A percentile compares a stretch with the other conserved stretches of the same genome.
phyloP scores from a whole-genome alignment of 2,797 vertebrate species.

The Anolis apletophallus region DNA sequence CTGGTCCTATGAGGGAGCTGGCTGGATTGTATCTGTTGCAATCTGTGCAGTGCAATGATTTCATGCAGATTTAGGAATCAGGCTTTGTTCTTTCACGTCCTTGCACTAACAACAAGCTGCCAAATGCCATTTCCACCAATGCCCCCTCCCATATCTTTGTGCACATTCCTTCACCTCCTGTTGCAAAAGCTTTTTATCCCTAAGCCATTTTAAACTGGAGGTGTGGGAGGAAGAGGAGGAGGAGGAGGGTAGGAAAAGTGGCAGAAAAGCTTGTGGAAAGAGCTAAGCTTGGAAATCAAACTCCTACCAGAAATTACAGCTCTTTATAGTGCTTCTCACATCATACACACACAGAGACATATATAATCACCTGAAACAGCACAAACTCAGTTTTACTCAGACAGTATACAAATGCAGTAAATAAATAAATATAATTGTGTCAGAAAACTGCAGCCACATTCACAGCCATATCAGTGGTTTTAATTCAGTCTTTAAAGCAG shows the following conservation, averaged over 20 bases:
- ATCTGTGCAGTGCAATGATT: slow-evolving; percentile 51
- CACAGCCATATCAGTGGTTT: too few relatives aligned
- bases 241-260: not conserved
- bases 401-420: too few relatives aligned
- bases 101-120: slow-evolving; percentile 53
- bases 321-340: slow-evolving; percentile 37
- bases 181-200: slow-evolving; percentile 52
- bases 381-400: slow-evolving; percentile 35
- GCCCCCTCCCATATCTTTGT: slow-evolving; percentile 21
- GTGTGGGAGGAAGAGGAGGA: slow-evolving; percentile 26
- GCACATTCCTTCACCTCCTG: slow-evolving; percentile 40
- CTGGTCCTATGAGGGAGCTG: slow-evolving; percentile 36
- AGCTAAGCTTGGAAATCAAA: slow-evolving; percentile 26
- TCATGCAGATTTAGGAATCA: slow-evolving; percentile 31
- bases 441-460: slow-evolving; percentile 40
- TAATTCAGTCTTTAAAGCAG: too few relatives aligned
- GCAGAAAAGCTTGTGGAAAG: slow-evolving; percentile 26
- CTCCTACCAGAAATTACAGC: slow-evolving; percentile 28
- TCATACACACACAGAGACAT: not conserved
- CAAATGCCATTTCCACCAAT: not conserved
- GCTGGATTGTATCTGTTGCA: slow-evolving; percentile 32
- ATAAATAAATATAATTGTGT: slow-evolving; percentile 24
- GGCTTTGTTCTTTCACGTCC: slow-evolving; percentile 49
- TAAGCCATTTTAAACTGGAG: slow-evolving; percentile 53
- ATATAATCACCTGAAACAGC: slow-evolving; percentile 47